Evolutionary conservation across 1,140 invertebrate species (phyloP).

Genomic region (Lysiphlebus fabarum): DNA sequence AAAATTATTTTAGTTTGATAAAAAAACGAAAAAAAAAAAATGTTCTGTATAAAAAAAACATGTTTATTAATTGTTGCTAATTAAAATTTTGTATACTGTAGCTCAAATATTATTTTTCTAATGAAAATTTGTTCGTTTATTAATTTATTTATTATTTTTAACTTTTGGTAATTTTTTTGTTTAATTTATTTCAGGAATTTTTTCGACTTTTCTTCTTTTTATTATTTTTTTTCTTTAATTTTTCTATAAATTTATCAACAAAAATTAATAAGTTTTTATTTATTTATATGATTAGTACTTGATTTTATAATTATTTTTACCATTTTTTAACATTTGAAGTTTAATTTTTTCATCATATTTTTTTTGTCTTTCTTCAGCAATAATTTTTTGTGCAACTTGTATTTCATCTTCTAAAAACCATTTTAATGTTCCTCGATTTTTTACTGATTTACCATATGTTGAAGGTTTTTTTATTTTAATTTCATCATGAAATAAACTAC

Average conservation of each 20-base stretch:
- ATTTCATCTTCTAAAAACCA: conserved; percentile 42
- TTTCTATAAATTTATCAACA: no score
- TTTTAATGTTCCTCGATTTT: conserved; percentile 32
- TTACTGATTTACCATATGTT: conserved; percentile 28
- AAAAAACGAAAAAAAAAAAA: no score
- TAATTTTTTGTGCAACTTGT: conserved; percentile 27
- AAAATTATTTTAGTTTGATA: no score
- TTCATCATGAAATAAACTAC: conserved; percentile 15
- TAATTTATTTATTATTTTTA: conserved; percentile 8
- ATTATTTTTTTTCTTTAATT: no score
- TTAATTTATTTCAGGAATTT: no score
- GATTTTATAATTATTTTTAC: no score
- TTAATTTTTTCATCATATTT: conserved; percentile 22
- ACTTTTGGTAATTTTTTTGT: not conserved
- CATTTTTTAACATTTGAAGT: no score
- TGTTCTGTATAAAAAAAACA: not conserved
- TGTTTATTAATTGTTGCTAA: conserved; percentile 7
- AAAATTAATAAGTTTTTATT: no score
- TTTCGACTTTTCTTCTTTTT: no score
- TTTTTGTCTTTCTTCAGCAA: conserved; percentile 23
- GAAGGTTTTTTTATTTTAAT: conserved; percentile 15
- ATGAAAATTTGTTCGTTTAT: conserved; percentile 9
- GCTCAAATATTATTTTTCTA: conserved; percentile 34
- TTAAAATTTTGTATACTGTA: conserved; percentile 26
- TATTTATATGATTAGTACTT: no score